Evolutionary conservation across 35 echinoderm and acorn worm genomes (phyloP).

Genomic region (Holothuria glaberrima): DNA sequence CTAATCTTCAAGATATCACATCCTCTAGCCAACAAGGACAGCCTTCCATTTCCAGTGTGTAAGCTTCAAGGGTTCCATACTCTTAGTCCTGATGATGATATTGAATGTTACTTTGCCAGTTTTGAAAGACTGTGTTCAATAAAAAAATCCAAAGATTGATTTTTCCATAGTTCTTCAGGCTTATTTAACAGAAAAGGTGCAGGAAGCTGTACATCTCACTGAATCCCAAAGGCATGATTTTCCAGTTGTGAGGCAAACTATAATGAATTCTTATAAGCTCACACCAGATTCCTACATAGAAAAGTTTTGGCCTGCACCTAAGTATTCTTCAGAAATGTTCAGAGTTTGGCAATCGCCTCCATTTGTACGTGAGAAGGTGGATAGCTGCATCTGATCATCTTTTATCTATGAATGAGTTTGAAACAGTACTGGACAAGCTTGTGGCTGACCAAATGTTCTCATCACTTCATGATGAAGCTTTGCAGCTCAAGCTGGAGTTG

Average conservation of each 20-base stretch:
- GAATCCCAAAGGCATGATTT: not conserved
- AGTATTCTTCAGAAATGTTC: not conserved
- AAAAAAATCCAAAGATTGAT: not conserved
- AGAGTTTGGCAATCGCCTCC: not conserved
- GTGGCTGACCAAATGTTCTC: conserved; percentile 37
- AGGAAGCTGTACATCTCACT: conserved; percentile 19
- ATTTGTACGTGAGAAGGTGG: conserved; percentile 16
- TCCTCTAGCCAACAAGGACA: not conserved
- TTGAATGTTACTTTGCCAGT: not conserved
- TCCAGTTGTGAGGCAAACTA: not conserved
- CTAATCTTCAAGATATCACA: not conserved
- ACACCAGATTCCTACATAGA: conserved; percentile 42
- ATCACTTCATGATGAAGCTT: conserved; percentile 17
- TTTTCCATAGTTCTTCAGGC: not conserved
- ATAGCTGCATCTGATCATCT: not conserved
- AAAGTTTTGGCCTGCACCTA: conserved; percentile 6
- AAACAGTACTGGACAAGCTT: conserved; percentile 27
- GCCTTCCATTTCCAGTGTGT: not conserved
- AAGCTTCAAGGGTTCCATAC: not conserved
- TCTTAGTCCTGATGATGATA: conserved; percentile 17
- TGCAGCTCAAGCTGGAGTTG: not conserved
- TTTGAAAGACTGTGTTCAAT: conserved; percentile 26
- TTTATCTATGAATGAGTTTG: not conserved
- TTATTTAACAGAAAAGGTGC: not conserved
- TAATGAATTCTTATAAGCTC: not conserved